Conservation (phyloP, 2,888 invertebrate genomes). For the Drepanosiphum platanoidis region DNA sequence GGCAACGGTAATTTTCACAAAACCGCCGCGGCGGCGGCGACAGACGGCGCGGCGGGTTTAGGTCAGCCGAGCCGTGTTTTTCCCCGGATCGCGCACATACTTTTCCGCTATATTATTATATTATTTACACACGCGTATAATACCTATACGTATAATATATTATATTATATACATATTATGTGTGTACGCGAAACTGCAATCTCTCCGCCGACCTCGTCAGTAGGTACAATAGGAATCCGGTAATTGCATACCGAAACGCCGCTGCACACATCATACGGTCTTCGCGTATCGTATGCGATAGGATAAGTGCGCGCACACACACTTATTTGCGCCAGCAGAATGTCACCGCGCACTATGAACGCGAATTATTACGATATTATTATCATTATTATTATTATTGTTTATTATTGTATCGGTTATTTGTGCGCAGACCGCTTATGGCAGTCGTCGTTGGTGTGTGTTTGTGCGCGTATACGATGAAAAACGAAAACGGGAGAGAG, state of each 20-base stretch:
- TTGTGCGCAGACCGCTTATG: not conserved
- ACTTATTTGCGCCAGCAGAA: not conserved
- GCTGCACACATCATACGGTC: not conserved
- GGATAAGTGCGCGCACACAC: not conserved
- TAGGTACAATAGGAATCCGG: not conserved
- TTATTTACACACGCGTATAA: too few species aligned
- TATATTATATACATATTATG: not conserved
- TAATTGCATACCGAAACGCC: constrained; percentile 17
- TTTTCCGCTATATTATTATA: not conserved
- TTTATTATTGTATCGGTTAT: not conserved
- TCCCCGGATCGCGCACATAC: not conserved
- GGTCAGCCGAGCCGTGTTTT: not conserved
- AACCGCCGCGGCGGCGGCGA: not conserved
- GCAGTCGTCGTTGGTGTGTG: not conserved
- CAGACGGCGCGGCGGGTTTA: not conserved
- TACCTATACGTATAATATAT: too few species aligned
- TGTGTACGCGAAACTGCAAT: not conserved
- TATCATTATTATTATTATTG: too few species aligned
- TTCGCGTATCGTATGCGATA: not conserved
- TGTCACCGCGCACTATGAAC: not conserved
- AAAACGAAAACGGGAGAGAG: not conserved
- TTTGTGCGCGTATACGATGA: not conserved
- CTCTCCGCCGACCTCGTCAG: not conserved
- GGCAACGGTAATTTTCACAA: constrained; percentile 12
- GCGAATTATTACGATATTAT: not conserved